Conservation (phyloP, 1,140 invertebrate genomes). For the Dolichoris vasculosae region DNA sequence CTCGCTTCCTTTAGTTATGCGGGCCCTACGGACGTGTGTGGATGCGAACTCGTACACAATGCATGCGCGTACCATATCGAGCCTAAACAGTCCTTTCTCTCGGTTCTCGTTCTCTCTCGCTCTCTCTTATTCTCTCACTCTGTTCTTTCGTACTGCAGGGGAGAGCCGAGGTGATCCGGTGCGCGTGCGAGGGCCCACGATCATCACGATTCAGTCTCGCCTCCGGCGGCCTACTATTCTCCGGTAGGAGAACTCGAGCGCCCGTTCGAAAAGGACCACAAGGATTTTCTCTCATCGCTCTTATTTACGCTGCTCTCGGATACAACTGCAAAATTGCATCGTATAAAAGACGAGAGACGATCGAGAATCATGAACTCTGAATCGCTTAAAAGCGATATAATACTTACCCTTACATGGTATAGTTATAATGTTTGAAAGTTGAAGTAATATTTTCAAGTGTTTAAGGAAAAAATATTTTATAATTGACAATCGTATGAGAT, state of each 20-base stretch:
- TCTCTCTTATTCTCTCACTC: not conserved
- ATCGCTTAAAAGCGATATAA: no score
- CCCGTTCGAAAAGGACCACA: constrained; percentile 1
- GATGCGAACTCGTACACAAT: not conserved
- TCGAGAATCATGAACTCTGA: no score
- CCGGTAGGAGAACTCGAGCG: constrained; percentile 5
- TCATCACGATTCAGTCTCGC: constrained; percentile 44
- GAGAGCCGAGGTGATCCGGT: not conserved
- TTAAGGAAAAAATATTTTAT: no score
- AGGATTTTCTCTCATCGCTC: not conserved
- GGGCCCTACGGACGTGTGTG: not conserved
- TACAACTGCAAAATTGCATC: not conserved
- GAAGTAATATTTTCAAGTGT: no score
- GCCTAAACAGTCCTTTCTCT: constrained; percentile 1
- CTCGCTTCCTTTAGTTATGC: not conserved
- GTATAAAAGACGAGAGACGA: no score
- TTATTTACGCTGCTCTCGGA: not conserved
- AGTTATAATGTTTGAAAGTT: no score
- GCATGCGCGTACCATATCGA: not conserved
- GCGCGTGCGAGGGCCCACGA: not conserved
- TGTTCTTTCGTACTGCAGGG: not conserved
- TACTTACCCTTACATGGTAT: no score
- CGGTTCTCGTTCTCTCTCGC: not conserved
- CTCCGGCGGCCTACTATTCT: constrained; percentile 38
- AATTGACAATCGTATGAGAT: no score